Conservation (phyloP, 1,140 invertebrate genomes). For the Bombus vancouverensis region DNA sequence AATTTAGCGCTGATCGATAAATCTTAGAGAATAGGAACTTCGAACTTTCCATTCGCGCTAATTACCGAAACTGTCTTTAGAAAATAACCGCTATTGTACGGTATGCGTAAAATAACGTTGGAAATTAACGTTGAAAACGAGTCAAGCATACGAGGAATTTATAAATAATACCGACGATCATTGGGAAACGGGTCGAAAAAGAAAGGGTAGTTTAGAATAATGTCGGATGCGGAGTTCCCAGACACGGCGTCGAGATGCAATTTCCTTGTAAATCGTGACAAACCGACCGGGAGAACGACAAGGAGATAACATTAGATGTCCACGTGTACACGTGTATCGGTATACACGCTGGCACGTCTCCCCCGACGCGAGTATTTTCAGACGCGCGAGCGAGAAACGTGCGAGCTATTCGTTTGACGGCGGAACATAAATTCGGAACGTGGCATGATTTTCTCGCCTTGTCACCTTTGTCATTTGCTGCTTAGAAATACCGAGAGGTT, state of each 20-base stretch:
- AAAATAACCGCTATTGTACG: neutral
- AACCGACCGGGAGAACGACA: conserved; percentile 44
- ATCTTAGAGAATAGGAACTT: neutral
- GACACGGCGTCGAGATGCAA: conserved; percentile 19
- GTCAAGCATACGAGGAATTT: neutral
- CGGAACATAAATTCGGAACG: conserved; percentile 78
- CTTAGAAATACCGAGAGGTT: conserved; percentile 76
- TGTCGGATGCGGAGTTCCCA: neutral
- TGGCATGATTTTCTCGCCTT: conserved; percentile 78
- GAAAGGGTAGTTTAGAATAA: conserved; percentile 10
- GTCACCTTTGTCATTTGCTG: conserved; percentile 81
- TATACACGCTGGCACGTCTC: neutral
- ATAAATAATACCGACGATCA: conserved; percentile 10
- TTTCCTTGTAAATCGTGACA: conserved; percentile 56
- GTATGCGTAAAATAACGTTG: neutral
- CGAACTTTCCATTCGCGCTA: neutral
- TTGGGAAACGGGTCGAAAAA: neutral
- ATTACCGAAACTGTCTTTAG: neutral
- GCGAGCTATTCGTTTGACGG: conserved; percentile 72
- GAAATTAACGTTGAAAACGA: neutral
- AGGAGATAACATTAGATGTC: conserved; percentile 59
- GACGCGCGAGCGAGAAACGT: conserved; percentile 55
- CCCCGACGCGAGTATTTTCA: conserved; percentile 62
- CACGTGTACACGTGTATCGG: conserved; percentile 47
- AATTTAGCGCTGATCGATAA: neutral